Base-by-base conservation (phyloP, 2,797 vertebrate species). In the Pantherophis alleghaniensis region DNA sequence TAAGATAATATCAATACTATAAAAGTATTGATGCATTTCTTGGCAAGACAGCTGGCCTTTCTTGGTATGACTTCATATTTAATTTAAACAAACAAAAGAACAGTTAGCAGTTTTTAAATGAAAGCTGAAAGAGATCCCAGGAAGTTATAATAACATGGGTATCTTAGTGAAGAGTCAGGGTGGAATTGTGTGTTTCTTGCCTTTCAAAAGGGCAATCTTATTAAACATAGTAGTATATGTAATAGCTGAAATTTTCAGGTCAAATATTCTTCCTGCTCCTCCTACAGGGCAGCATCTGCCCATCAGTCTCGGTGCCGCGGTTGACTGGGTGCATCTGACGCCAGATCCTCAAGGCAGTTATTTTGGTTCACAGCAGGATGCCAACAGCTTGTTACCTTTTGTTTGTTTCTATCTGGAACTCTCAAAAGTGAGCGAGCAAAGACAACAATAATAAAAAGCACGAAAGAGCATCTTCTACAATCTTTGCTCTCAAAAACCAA, bases 211-310 rank as follows among this genome's bases (percentile, higher is more conserved):
- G 91, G 32, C 61, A 94, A 92, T 90, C 92, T 90, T 95, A 88
- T 95, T 47, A 83, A 47, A 42, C 4, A 12, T 2, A 93, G 91
- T 37, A 63, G 66, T 0, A 0, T 63, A 32, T 90, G 60, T 79
- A 87, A 93, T 90, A 0, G 18, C 92, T 94, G 95, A 96, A 95
- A 95, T 94, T 96, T 93, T 83, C 95, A 95, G 92, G 92, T 94
- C 93, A 94, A 95, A 94, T 91, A 60, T 93, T 90, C 66, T 63
- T 55, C 7, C 69, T 87, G 66, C 86, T 96, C 94, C 95, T 95
- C 94, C 92, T 94, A 94, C 95, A 94, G 91, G 93, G 95, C 95
- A 96, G 96, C 96, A 96, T 96, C 96, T 96, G 96, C 94, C 95
- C 95, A 95, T 95, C 96, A 96, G 95, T 93, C 91, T 93, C 92